phyloP scores from a whole-genome alignment of 2,113 vertebrate genomes.

The Chaetodon auriga region DNA sequence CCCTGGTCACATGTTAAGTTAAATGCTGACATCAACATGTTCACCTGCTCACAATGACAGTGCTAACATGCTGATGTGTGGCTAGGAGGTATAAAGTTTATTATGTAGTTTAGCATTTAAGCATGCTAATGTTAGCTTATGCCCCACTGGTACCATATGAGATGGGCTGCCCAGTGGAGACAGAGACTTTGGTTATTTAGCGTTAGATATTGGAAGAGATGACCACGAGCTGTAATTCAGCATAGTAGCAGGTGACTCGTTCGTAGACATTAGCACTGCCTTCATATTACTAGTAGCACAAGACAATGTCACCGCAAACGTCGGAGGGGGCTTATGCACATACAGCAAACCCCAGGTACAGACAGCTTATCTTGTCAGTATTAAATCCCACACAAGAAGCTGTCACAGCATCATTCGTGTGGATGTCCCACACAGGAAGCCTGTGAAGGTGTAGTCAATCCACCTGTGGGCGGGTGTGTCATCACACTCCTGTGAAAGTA shows the following conservation, averaged over 20 bases:
- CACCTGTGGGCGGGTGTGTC: conserved; percentile 58
- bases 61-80: no score
- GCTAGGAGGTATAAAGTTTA: not conserved
- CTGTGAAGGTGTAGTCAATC: conserved; percentile 33
- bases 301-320: not conserved
- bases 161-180: not conserved
- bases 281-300: not conserved
- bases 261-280: not conserved
- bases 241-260: not conserved
- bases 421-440: conserved; percentile 32
- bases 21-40: no score
- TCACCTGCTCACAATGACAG: no score
- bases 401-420: conserved; percentile 37
- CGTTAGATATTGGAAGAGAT: not conserved
- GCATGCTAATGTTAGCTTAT: no score
- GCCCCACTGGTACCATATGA: no score
- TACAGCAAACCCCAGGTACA: conserved; percentile 47
- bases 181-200: not conserved
- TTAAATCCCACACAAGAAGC: conserved; percentile 58
- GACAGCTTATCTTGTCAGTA: conserved; percentile 47
- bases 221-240: not conserved
- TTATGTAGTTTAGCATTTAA: not conserved
- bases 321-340: conserved; percentile 25
- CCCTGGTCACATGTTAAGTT: no score
- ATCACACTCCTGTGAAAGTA: conserved; percentile 55